phyloP scores from a whole-genome alignment of 2,797 vertebrate genomes.

The Arrhamphus sclerolepis region DNA sequence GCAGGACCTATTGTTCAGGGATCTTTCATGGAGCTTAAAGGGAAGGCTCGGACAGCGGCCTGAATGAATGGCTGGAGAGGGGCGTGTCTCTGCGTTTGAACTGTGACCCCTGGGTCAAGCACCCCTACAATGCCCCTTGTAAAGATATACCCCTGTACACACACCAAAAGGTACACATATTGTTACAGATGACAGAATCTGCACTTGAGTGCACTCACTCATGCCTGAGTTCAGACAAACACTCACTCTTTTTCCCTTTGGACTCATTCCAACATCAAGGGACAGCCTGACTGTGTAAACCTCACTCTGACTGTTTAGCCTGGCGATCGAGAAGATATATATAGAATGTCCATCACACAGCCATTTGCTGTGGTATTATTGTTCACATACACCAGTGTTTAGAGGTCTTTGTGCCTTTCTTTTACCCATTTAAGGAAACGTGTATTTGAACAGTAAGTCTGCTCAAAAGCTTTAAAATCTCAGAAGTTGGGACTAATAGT shows the following conservation, averaged over 20 bases:
- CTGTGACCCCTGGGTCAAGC: constrained; percentile 65
- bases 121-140: constrained; percentile 52
- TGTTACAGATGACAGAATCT: constrained; percentile 37
- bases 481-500: constrained; percentile 12
- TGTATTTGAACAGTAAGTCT: constrained; percentile 17
- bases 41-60: constrained; percentile 38
- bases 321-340: constrained; percentile 63
- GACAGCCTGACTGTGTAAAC: constrained; percentile 66
- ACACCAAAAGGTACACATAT: constrained; percentile 44
- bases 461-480: constrained; percentile 25
- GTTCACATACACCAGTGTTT: constrained; percentile 14
- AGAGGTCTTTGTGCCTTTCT: constrained; percentile 16
- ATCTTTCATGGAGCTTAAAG: constrained; percentile 66
- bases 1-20: constrained; percentile 48
- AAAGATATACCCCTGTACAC: constrained; percentile 57
- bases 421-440: constrained; percentile 66
- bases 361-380: constrained; percentile 40
- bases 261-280: constrained; percentile 36
- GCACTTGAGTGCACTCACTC: constrained; percentile 50
- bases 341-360: constrained; percentile 38
- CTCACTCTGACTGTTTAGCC: constrained; percentile 69
- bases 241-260: constrained; percentile 41
- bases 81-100: constrained; percentile 55
- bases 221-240: constrained; percentile 43
- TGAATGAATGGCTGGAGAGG: constrained; percentile 50